Evolutionary conservation across 2,888 invertebrate genomes (phyloP), one percentile per base, ranked within the genome.

Genomic region (Chrysolina americana): DNA sequence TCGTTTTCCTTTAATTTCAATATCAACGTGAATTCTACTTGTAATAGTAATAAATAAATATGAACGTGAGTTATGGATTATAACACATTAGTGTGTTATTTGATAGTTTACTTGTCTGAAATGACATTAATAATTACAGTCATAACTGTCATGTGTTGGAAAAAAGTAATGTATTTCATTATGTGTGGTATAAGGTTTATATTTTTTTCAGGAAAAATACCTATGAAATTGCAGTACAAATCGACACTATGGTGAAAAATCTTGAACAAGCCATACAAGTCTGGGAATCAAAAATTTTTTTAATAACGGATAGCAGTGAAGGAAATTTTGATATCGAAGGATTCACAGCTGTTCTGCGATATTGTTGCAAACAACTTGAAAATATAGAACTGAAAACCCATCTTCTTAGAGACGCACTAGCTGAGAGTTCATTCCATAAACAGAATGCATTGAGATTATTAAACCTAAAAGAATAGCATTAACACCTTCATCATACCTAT

Each of bases 141-240:
- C n/a, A n/a, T n/a, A n/a, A n/a, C n/a, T n/a, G n/a, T n/a, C n/a
- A n/a, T n/a, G n/a, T n/a, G n/a, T n/a, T n/a, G n/a, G n/a, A n/a
- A n/a, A 3, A 28, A 28, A 28, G 28, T 28, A 28, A 28, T 28
- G 2, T 28, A 3, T 28, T 28, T 28, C 2, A 28, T 28, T 5
- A 8, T 36, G 36, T 8, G 28, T 36, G 3, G 36, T 36, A 6
- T 17, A 5, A 17, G 5, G 15, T 8, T 44, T 28, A n/a, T 47
- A 15, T 65, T n/a, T 10, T 0, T 65, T 50, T 23, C 36, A 66
- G 66, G 17, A 66, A 19, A 36, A 48, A 66, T 50, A 66, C 53
- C n/a, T 66, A 66, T 53, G 66, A 48, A 50, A 36, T 66, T 28
- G 66, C 66, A n/a, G 66, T 36, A 66, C 48, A 48, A 19, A 66